A percentile compares a stretch with the other conserved stretches of the same genome.
These are phyloP conservation scores for Brachionus paranguensis DNA, from an alignment of 1,140 invertebrate species.

Conservation along the genomic window DNA sequence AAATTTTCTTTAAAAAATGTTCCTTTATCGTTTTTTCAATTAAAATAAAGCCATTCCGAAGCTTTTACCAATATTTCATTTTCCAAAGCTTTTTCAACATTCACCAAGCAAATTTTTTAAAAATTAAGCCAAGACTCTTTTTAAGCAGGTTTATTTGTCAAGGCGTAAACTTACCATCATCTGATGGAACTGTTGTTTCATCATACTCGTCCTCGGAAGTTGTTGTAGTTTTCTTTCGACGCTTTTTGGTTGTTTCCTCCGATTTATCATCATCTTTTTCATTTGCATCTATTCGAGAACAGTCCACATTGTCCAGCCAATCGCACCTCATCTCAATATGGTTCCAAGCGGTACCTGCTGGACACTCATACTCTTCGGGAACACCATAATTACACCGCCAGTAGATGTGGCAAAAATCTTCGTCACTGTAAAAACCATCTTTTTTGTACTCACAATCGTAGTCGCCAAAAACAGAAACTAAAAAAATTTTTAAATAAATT, in stretches of 20 bases:
- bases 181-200: neutral
- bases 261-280: neutral
- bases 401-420: conserved; percentile 40
- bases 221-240: neutral
- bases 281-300: neutral
- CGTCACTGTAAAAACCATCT: conserved; percentile 37
- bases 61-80: neutral
- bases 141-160: neutral
- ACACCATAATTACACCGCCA: conserved; percentile 40
- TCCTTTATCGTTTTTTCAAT: neutral
- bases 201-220: neutral
- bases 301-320: conserved; percentile 41
- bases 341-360: conserved; percentile 38
- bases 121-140: neutral
- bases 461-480: neutral
- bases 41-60: neutral
- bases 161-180: neutral
- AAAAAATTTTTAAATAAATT: neutral
- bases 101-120: neutral
- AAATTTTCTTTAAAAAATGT: neutral
- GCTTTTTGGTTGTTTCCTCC: neutral
- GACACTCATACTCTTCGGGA: conserved; percentile 40
- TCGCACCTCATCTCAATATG: conserved; percentile 28
- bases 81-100: neutral
- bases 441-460: conserved; percentile 35